Evolutionary conservation across 2,888 invertebrate genomes (phyloP).

Genomic region (Hirtodrosophila alboralis): DNA sequence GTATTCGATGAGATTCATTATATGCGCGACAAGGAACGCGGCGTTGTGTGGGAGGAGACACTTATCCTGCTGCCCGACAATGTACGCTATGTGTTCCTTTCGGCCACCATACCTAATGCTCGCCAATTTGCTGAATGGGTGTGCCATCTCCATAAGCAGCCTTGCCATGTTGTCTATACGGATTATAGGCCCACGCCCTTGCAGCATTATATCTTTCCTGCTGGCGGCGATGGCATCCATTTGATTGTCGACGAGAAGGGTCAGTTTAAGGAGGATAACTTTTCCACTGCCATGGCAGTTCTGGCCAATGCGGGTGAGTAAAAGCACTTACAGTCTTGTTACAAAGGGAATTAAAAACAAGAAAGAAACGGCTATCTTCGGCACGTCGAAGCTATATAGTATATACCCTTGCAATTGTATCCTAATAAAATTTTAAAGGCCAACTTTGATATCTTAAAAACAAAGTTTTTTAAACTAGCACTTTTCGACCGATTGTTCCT

Average conservation of each 20-base stretch:
- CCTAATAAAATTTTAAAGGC: no score
- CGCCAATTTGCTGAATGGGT: constrained; percentile 98
- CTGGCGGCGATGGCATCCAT: constrained; percentile 97
- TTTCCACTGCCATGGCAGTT: constrained; percentile 97
- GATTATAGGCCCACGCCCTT: constrained; percentile 98
- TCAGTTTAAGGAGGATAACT: constrained; percentile 98
- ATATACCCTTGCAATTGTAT: no score
- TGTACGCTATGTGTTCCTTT: constrained; percentile 99
- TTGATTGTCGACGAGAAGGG: constrained; percentile 98
- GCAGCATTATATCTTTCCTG: constrained; percentile 99
- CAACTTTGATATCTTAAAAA: no score
- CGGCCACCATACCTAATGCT: constrained; percentile 99
- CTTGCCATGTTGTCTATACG: constrained; percentile 99
- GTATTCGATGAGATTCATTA: constrained; percentile 99
- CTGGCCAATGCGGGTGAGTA: constrained; percentile 90
- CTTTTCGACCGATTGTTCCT: no score
- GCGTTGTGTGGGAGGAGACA: constrained; percentile 99
- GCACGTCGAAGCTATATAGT: no score
- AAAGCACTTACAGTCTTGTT: background rate
- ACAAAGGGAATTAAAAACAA: no score
- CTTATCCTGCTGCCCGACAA: constrained; percentile 98
- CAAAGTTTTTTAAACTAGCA: no score
- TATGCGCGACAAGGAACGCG: constrained; percentile 99
- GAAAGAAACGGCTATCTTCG: no score
- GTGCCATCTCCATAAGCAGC: constrained; percentile 96